Base-by-base conservation (phyloP, 2,888 invertebrate genomes). In the Uloborus plumipes region DNA sequence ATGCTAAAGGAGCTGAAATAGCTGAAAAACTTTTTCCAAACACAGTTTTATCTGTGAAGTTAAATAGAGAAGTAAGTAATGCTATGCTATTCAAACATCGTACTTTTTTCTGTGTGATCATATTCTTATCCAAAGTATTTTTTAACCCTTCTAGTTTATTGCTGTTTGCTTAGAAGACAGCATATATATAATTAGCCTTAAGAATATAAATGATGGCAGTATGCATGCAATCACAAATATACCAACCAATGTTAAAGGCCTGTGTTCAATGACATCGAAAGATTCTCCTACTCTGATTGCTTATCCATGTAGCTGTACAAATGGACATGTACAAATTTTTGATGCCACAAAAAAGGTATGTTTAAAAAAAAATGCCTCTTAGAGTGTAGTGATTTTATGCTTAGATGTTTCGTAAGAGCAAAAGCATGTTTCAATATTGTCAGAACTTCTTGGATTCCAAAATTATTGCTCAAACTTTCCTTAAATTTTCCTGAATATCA, bases 321-420 rank as follows among this genome's bases (percentile, higher is more conserved):
- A 51, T 50, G 80, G 80, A 13, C 58, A 69, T 51, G 70, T 80
- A 26, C 80, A 80, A 26, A 80, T 80, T 51, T 80, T 80, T 69
- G 80, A 80, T 51, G 66, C 69, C 6, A 69, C 50, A 15, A 22
- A 26, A 49, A 74, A 59, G 50, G 80, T 74, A 76, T 20, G n/a
- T 20, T 39, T 39, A 39, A 39, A 39, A 39, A 39, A 39, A 39
- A 26, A 26, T 26, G 4, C 4, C 26, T 2, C 26, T 26, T 26
- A 26, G 26, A 2, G 4, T 4, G 4, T 4, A 26, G 2, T 26
- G 26, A 26, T 26, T 26, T 26, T 4, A 26, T 26, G 4, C 26
- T 26, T 26, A 26, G 2, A 26, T 3, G 4, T 26, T 26, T 26
- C 4, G 26, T 26, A 26, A 39, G 9, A 39, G 6, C 39, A 39